Base-by-base conservation (phyloP, 2,888 invertebrate genomes). In the Cataglyphis rosenhaueri region DNA sequence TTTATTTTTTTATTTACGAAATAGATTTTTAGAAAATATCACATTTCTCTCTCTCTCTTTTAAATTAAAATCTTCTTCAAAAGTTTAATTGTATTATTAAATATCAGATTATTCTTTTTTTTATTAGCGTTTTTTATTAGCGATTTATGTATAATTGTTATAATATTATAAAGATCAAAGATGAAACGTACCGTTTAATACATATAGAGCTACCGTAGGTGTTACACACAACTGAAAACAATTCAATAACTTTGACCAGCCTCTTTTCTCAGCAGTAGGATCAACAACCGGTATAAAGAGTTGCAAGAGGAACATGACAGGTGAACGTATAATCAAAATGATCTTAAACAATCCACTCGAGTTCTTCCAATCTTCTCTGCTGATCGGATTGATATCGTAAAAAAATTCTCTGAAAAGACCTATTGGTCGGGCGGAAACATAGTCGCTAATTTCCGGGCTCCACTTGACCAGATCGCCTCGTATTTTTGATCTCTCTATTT, bases 201-300 rank as follows among this genome's bases (percentile, higher is more conserved):
- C 91, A 85, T 95, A 93, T 44, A 95, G 86, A n/a, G 92, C 87
- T 44, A 95, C 91, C 21, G 94, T 84, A 29, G 96, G 96, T 25
- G 95, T 94, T 15, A 95, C 89, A 48, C 95, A 91, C 70, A 95
- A 93, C 88, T 96, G 96, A 5, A 96, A 84, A 57, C 95, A 94
- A 87, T 96, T 95, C 21, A 96, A 93, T 62, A 95, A 92, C 89
- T 96, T 95, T 82, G 96, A 96, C 96, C 96, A 96, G 73, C 96
- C 96, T 83, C 95, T 92, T 82, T 94, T 95, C 81, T 93, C 94
- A 3, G 95, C 94, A 12, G 94, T 94, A 83, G 95, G 93, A 87
- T 96, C 95, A 21, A 96, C 96, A 10, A 96, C 94, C 0, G 96
- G 96, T 44, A 96, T 94, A 1, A 96, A 95, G 9, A 96, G 89